A percentile compares a stretch with the other conserved stretches of the same genome.
Conservation (phyloP, 1,140 invertebrate species). For the Centruroides vittatus region DNA sequence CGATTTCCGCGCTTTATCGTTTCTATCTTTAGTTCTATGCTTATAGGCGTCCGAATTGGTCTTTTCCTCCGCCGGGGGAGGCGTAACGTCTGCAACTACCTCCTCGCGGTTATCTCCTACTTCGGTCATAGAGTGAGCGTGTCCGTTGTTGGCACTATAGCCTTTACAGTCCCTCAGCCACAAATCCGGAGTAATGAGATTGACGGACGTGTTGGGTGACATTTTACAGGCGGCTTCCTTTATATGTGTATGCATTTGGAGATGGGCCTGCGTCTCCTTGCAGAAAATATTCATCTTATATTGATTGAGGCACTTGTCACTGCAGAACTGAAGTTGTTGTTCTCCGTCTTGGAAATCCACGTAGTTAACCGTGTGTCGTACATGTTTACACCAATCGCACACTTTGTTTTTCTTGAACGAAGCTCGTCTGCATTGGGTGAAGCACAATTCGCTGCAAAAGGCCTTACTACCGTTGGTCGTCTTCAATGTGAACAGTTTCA, state of each 20-base stretch:
- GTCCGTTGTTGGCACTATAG: neutral
- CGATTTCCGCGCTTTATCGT: too few species aligned
- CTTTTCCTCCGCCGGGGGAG: too few species aligned
- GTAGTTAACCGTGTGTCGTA: slow-evolving; percentile 78
- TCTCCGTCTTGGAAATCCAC: slow-evolving; percentile 58
- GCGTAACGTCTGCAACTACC: too few species aligned
- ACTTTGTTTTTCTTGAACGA: slow-evolving; percentile 80
- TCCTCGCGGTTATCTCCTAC: too few species aligned
- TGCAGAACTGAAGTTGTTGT: slow-evolving; percentile 40
- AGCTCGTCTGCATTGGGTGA: slow-evolving; percentile 67
- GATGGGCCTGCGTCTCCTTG: slow-evolving; percentile 72
- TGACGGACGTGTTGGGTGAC: slow-evolving; percentile 20
- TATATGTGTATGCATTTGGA: slow-evolving; percentile 62
- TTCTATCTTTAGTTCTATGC: too few species aligned
- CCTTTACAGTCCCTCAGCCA: slow-evolving; percentile 49
- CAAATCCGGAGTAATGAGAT: slow-evolving; percentile 69
- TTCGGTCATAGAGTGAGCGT: neutral
- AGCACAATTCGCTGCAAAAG: slow-evolving; percentile 77
- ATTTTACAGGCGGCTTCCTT: slow-evolving; percentile 27
- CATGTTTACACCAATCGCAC: slow-evolving; percentile 86
- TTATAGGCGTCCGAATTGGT: too few species aligned
- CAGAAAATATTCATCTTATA: slow-evolving; percentile 95
- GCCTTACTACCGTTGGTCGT: slow-evolving; percentile 28
- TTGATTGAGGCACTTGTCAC: slow-evolving; percentile 83
- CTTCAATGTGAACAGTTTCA: slow-evolving; percentile 31